Base-by-base conservation (phyloP, 1,140 invertebrate genomes). In the Neodiprion lecontei region DNA sequence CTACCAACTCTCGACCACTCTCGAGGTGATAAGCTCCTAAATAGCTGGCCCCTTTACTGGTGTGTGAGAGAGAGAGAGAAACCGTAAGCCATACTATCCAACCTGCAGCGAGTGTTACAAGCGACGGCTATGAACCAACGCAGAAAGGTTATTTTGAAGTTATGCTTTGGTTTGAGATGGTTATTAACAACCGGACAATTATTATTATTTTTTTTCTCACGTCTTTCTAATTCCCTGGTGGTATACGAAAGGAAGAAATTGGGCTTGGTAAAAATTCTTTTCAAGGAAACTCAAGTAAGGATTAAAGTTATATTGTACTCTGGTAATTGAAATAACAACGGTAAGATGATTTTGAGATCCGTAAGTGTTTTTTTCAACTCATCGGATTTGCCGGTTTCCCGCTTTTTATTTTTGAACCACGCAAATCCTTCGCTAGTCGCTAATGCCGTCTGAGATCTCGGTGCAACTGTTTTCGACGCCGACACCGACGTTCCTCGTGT, bases 21-120 rank as follows among this genome's bases (percentile, higher is more conserved):
- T 78, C 76, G 80, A 84, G 82, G 81, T 85, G 85, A 80, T 87
- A 88, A 88, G 85, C 83, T 81, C 76, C 84, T 88, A 87, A 88
- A 88, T 88, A 87, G 86, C 84, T 84, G 83, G 78, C 83, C 80
- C 75, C 79, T 80, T 82, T 77, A 76, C 74, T 74, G 76, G 72
- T 40, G 28, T 40, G 28, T 40, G 28, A 1, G 28, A 1, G 28
- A 0, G 28, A 3, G 28, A 3, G 28, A 40, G 5, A 40, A 75
- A 73, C 76, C 75, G 76, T 77, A 79, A 76, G 80, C 76, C 80
- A 72, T 70, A 50, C 28, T 69, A 70, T 40, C 28, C 53, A 61
- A 4, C 53, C 53, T 9, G 53, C 11, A 61, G n/a, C 53, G 53
- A 61, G 8, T 12, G n/a, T 5, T 7, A 9, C 53, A 17, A 61